phyloP scores from a whole-genome alignment of 1,140 invertebrate genomes.

The Macrocentrus cingulum region DNA sequence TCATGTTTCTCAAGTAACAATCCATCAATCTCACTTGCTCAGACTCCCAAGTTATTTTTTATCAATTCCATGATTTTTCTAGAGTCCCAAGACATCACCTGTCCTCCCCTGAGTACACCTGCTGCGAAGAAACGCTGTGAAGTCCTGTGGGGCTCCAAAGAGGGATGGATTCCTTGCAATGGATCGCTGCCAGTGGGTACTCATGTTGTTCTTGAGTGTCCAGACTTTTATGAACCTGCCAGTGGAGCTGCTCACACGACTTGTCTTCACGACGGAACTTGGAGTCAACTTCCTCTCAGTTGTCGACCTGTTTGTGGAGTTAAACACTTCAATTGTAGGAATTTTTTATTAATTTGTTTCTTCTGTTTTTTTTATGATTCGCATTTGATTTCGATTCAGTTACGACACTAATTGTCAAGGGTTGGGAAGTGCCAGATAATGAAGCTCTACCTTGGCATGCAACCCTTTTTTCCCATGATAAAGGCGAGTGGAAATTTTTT shows the following conservation, averaged over 20 bases:
- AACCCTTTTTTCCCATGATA: conserved; percentile 44
- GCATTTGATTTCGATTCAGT: no score
- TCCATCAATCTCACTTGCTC: no score
- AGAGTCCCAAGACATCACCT: conserved; percentile 33
- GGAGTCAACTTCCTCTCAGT: conserved; percentile 46
- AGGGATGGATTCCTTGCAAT: conserved; percentile 42
- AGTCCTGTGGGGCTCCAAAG: conserved; percentile 36
- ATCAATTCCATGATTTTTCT: conserved; percentile 15
- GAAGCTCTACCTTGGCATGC: conserved; percentile 51
- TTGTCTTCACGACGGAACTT: conserved; percentile 51
- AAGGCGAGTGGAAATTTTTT: conserved; percentile 49
- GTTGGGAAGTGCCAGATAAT: conserved; percentile 34
- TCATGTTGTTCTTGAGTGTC: conserved; percentile 42
- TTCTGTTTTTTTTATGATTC: no score
- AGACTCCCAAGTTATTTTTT: no score
- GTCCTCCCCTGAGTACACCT: conserved; percentile 30
- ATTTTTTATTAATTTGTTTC: no score
- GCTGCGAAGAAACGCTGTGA: conserved; percentile 39
- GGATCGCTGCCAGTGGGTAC: conserved; percentile 40
- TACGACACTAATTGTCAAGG: conserved; percentile 48
- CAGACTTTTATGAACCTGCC: conserved; percentile 41
- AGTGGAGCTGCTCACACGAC: conserved; percentile 34
- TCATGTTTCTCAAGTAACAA: conserved; percentile 32
- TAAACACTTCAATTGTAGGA: no score
- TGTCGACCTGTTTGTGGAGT: conserved; percentile 44